A percentile compares a stretch with the other conserved stretches of the same genome.
Conservation (phyloP, 2,113 vertebrate species). For the Motacilla tschutschensis region DNA sequence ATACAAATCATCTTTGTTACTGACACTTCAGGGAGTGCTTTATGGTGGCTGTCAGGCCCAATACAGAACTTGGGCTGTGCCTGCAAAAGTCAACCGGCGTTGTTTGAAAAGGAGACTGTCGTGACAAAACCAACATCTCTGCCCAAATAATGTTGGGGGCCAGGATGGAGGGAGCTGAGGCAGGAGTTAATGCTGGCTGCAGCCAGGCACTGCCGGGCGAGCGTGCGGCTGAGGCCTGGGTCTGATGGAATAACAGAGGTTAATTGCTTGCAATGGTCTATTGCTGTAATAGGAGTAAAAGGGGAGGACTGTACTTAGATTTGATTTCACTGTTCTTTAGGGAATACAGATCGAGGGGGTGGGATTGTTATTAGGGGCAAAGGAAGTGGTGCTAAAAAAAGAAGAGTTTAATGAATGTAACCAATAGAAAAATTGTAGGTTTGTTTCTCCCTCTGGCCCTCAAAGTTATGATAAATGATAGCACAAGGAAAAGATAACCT, state of each 20-base stretch:
- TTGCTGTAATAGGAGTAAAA: slow-evolving; percentile 73
- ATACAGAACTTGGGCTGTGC: slow-evolving; percentile 69
- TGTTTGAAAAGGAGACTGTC: slow-evolving; percentile 69
- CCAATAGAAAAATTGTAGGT: slow-evolving; percentile 77
- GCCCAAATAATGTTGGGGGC: slow-evolving; percentile 22
- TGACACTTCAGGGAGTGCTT: slow-evolving; percentile 87
- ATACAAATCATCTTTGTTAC: slow-evolving; percentile 85
- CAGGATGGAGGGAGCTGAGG: slow-evolving; percentile 44
- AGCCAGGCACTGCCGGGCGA: slow-evolving; percentile 46
- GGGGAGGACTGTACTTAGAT: slow-evolving; percentile 75
- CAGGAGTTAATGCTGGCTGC: slow-evolving; percentile 49
- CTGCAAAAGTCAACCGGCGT: slow-evolving; percentile 70
- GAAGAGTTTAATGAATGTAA: slow-evolving; percentile 75
- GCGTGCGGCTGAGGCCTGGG: slow-evolving; percentile 61
- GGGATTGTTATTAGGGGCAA: slow-evolving; percentile 68
- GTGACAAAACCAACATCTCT: slow-evolving; percentile 35
- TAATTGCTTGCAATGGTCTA: slow-evolving; percentile 83
- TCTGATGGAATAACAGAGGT: slow-evolving; percentile 78
- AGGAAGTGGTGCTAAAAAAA: slow-evolving; percentile 70
- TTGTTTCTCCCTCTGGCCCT: slow-evolving; percentile 78
- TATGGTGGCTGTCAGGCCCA: slow-evolving; percentile 86
- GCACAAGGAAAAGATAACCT: slow-evolving; percentile 95
- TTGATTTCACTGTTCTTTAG: slow-evolving; percentile 82
- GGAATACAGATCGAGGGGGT: slow-evolving; percentile 76
- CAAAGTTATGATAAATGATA: slow-evolving; percentile 97